These are phyloP conservation scores for Tetragnatha montana DNA, from an alignment of 2,888 invertebrate genomes.

Conservation along the genomic window DNA sequence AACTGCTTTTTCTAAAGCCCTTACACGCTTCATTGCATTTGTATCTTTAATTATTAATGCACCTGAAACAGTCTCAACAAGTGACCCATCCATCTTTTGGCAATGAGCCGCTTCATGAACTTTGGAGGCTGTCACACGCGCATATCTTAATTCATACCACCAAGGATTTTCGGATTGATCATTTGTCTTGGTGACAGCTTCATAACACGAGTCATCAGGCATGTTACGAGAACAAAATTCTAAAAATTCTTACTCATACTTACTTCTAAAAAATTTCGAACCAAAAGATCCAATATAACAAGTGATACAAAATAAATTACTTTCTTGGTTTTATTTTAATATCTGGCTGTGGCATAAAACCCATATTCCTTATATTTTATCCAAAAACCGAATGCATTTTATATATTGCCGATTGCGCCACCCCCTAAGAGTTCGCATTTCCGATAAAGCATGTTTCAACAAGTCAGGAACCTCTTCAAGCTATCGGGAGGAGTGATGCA, in stretches of 20 bases:
- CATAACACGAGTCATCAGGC: not conserved
- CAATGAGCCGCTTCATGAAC: not conserved
- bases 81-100: not conserved
- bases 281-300: not conserved
- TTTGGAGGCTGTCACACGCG: conserved; percentile 1
- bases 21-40: not conserved
- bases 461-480: too few relatives aligned
- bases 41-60: not conserved
- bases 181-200: not conserved
- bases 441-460: too few relatives aligned
- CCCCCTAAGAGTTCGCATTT: too few relatives aligned
- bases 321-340: not conserved
- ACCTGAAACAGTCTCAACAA: not conserved
- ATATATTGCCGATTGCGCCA: too few relatives aligned
- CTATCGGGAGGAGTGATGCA: too few relatives aligned
- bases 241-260: not conserved
- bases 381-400: not conserved
- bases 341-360: not conserved
- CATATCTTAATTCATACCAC: conserved; percentile 8
- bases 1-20: not conserved
- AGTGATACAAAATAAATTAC: not conserved
- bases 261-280: not conserved
- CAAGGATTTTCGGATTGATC: not conserved
- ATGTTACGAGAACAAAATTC: not conserved
- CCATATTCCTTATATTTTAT: not conserved